Evolutionary conservation across 1,140 invertebrate genomes (phyloP), one percentile per base, ranked within the genome.

Genomic region (Schlechtendalia chinensis): DNA sequence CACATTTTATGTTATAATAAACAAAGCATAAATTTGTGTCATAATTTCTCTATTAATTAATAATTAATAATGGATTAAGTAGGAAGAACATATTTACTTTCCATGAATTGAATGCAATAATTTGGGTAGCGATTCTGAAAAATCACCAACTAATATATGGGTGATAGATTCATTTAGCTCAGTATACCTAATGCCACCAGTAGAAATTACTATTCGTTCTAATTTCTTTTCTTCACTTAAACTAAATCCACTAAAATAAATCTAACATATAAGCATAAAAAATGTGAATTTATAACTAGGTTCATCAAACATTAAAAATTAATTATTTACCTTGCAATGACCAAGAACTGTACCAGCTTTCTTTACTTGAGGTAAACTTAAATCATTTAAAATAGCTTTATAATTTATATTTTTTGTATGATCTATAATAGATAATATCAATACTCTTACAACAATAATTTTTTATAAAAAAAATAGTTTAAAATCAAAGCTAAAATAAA

Each of bases 131-230:
- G 75, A 63, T n/a, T 39, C 75, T 29, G 75, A 47, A 54, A 86
- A 79, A 82, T 92, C 89, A 1, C 91, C 92, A 27, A 94, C 88
- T 29, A 95, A 88, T 47, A 94, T 90, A 86, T 96, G 95, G 0
- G 94, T 93, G 6, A 96, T 88, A 82, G 90, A 88, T 72, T 92
- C 92, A 82, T 89, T 90, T 72, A 94, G 88, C 71, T 90, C 89
- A 84, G 92, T 92, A 82, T 93, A 92, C 82, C 94, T 89, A 16
- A 92, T 93, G 45, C 92, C 95, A 54, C 94, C 93, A 29, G 92
- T 91, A 19, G 90, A 88, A 83, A 95, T 95, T 6, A 96, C 87
- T 24, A 95, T 89, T 83, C 90, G 91, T 59, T 90, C 88, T 1
- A 95, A 84, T 85, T 94, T 95, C 82, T 96, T 94, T 29, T 90